Evolutionary conservation across 1,140 invertebrate genomes (phyloP).

Genomic region (Babylonia areolata): DNA sequence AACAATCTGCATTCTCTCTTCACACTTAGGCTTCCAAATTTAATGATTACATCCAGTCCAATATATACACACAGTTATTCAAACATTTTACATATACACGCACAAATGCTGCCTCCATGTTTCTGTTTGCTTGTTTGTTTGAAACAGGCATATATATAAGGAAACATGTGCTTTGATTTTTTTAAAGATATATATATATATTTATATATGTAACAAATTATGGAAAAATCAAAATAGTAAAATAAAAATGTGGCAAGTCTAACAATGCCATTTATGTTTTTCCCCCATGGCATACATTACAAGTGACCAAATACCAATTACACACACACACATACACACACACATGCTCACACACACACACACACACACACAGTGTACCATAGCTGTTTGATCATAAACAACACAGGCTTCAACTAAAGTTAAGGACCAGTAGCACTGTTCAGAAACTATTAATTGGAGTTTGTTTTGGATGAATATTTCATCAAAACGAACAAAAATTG

Average conservation of each 20-base stretch:
- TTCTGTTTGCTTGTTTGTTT: neutral
- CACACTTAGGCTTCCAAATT: neutral
- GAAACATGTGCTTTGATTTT: neutral
- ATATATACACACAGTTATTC: neutral
- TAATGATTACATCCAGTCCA: neutral
- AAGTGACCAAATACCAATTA: neutral
- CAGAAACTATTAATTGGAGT: too few relatives aligned
- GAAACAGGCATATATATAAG: neutral
- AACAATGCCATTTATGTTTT: neutral
- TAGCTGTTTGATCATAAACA: neutral
- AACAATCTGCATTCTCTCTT: neutral
- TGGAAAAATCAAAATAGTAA: neutral
- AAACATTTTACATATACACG: neutral
- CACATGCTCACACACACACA: neutral
- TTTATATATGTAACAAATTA: too few relatives aligned
- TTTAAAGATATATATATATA: too few relatives aligned
- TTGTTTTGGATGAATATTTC: too few relatives aligned
- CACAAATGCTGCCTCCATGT: neutral
- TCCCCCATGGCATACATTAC: too few relatives aligned
- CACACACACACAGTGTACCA: too few relatives aligned
- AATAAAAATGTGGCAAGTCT: neutral
- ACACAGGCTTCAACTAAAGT: too few relatives aligned
- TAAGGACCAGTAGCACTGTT: too few relatives aligned
- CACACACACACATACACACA: neutral
- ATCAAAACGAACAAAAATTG: too few relatives aligned